Base-by-base conservation (phyloP, 2,797 vertebrate genomes). In the Trichosurus vulpecula region DNA sequence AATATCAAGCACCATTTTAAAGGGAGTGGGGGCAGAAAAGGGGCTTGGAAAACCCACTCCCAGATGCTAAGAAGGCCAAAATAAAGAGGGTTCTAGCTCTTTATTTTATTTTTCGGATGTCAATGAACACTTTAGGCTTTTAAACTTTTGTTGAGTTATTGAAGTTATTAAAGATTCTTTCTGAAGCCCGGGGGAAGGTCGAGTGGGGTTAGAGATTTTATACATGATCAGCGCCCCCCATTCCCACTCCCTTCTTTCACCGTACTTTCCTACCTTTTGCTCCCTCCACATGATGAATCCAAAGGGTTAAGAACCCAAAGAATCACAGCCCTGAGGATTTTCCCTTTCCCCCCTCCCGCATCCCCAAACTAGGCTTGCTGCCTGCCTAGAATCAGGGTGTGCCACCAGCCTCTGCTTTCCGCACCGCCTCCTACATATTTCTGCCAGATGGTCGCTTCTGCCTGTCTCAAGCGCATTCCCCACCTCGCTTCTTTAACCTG, bases 391-490 rank as follows among this genome's bases (percentile, higher is more conserved):
- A 91, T 29, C 55, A 94, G 74, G 90, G 0, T 1, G 11, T 81
- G 89, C 31, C 93, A 90, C 89, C 27, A 41, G 94, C n/a, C n/a
- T 16, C 56, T 54, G 92, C 81, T 57, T 90, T 53, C 25, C 30
- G 6, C 31, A 13, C 19, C 92, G 61, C 57, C 54, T 90, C 87
- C 41, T 92, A 92, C 92, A 95, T 96, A 95, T 96, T 97, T 96
- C 92, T 96, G 96, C 96, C 97, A 98, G 95, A 96, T 97, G 95
- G 90, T 54, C 5, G 0, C 47, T 95, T 95, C 52, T 10, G 3
- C 35, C 95, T 96, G 96, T 96, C 93, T 4, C 51, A 92, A 93
- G 95, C 92, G 81, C 92, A 94, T 90, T 57, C 92, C 52, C 81
- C 54, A 95, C 55, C 53, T 81, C 92, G 57, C 90, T 94, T 92